These are phyloP conservation scores for Drosophila paulistorum DNA, from an alignment of 1,140 invertebrate genomes.

Conservation along the genomic window DNA sequence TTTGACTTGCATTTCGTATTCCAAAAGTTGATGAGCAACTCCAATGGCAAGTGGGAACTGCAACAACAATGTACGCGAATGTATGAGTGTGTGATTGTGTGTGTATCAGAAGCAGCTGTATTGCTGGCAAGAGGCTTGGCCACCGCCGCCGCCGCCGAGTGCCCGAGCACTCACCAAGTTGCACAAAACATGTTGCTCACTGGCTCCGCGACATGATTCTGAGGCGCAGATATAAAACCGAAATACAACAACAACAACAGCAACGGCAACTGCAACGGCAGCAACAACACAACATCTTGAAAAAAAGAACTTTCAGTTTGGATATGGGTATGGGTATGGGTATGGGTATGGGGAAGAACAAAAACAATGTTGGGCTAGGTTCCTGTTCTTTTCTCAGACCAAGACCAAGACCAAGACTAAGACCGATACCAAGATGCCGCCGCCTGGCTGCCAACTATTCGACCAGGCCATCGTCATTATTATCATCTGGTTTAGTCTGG, in stretches of 20 bases:
- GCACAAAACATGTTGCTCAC: conserved; percentile 77
- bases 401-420: conserved; percentile 28
- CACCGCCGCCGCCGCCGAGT: conserved; percentile 52
- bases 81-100: neutral
- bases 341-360: conserved; percentile 43
- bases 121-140: conserved; percentile 49
- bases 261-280: conserved; percentile 16
- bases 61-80: conserved; percentile 44
- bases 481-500: conserved; percentile 73
- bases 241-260: conserved; percentile 48
- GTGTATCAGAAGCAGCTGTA: conserved; percentile 65
- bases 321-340: conserved; percentile 32
- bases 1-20: conserved; percentile 57
- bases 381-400: conserved; percentile 28
- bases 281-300: conserved; percentile 39
- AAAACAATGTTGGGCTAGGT: conserved; percentile 78
- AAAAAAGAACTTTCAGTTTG: conserved; percentile 36
- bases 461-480: conserved; percentile 59
- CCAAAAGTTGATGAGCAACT: conserved; percentile 76
- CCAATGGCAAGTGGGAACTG: conserved; percentile 68
- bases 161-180: conserved; percentile 70
- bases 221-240: conserved; percentile 74
- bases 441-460: conserved; percentile 32
- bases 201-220: conserved; percentile 79
- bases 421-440: conserved; percentile 45